Conservation (phyloP, 2,113 vertebrate genomes). For the Hippocampus guttulatus region DNA sequence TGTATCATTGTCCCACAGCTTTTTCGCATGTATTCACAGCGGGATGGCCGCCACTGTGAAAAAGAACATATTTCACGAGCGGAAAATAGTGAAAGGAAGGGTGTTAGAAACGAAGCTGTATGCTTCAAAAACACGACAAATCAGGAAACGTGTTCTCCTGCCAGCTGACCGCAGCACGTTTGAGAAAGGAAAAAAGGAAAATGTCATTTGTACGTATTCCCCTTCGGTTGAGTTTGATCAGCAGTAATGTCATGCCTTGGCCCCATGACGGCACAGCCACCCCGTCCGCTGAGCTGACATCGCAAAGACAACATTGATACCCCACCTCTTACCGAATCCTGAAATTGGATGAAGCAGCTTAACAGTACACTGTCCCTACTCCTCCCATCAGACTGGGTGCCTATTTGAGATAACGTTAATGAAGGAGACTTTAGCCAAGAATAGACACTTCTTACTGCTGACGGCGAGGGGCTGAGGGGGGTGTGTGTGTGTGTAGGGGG, state of each 20-base stretch:
- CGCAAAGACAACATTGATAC: conserved; percentile 57
- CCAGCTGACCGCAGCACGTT: conserved; percentile 4
- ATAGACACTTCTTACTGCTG: conserved; percentile 60
- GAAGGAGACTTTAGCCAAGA: conserved; percentile 67
- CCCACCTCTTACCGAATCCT: conserved; percentile 58
- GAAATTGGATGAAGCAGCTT: conserved; percentile 73
- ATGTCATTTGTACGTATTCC: background rate
- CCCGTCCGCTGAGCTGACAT: conserved; percentile 46
- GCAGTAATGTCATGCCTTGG: conserved; percentile 33
- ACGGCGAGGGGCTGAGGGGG: background rate
- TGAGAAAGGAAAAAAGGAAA: conserved; percentile 21
- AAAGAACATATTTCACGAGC: conserved; percentile 40
- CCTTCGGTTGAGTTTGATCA: conserved; percentile 17
- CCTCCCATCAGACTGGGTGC: conserved; percentile 58
- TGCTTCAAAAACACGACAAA: conserved; percentile 7
- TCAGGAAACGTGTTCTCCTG: conserved; percentile 14
- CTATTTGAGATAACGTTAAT: conserved; percentile 75
- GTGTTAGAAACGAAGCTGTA: conserved; percentile 21
- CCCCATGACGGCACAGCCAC: conserved; percentile 20
- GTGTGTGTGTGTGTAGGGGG: too few species aligned
- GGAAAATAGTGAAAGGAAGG: conserved; percentile 38
- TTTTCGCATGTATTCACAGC: conserved; percentile 30
- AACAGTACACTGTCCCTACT: conserved; percentile 45
- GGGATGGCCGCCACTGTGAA: conserved; percentile 36
- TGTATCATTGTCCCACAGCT: conserved; percentile 13